phyloP scores from a whole-genome alignment of 2,888 invertebrate genomes.

The Pollenia angustigena region DNA sequence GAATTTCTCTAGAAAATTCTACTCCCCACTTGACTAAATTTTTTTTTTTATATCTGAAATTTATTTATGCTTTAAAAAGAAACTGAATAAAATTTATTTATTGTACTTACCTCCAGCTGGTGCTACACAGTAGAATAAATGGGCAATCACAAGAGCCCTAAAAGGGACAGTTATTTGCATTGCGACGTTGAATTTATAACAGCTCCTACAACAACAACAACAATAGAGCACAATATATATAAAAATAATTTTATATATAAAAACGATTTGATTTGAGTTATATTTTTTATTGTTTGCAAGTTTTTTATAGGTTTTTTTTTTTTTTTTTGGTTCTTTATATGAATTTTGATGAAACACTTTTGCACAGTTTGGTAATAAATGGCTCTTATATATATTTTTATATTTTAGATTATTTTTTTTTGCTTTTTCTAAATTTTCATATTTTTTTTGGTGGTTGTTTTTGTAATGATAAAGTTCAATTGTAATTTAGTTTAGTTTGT shows the following conservation, averaged over 20 bases:
- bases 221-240: constrained; percentile 41
- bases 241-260: too few species aligned
- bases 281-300: constrained; percentile 8
- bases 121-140: constrained; percentile 83
- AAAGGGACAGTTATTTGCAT: constrained; percentile 83
- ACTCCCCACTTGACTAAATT: too few species aligned
- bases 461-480: constrained; percentile 37
- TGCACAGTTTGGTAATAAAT: constrained; percentile 57
- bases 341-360: constrained; percentile 66
- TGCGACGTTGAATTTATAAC: constrained; percentile 78
- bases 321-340: constrained; percentile 32
- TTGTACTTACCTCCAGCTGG: constrained; percentile 84
- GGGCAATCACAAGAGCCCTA: constrained; percentile 83
- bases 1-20: neutral
- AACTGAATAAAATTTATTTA: constrained; percentile 50
- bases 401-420: constrained; percentile 9
- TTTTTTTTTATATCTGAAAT: constrained; percentile 18
- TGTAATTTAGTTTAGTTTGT: constrained; percentile 13
- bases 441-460: constrained; percentile 35
- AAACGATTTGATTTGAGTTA: constrained; percentile 54
- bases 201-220: constrained; percentile 56
- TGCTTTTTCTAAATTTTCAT: constrained; percentile 13
- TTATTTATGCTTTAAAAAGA: constrained; percentile 45
- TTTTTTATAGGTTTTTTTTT: neutral
- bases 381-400: constrained; percentile 41